These are phyloP conservation scores for Hemicordylus capensis DNA, from an alignment of 2,113 vertebrate species.

Conservation along the genomic window DNA sequence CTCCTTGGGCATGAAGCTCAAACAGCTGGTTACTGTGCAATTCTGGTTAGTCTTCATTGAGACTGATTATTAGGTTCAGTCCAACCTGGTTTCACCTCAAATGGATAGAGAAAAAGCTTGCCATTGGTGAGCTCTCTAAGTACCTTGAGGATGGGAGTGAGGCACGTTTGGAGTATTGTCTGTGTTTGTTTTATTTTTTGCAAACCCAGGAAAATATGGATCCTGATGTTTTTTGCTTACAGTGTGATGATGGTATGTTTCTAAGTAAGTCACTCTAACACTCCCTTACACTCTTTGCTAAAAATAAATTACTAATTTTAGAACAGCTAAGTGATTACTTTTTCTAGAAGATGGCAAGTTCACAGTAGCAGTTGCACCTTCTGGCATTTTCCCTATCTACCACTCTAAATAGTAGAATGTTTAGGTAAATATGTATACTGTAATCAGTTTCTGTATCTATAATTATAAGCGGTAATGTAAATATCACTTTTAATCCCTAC, in stretches of 20 bases:
- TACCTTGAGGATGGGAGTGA: too few species aligned
- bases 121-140: neutral
- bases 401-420: neutral
- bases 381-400: neutral
- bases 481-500: neutral
- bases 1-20: too few species aligned
- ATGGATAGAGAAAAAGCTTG: neutral
- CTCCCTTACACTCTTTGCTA: slow-evolving; percentile 52
- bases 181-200: neutral
- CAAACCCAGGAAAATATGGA: neutral
- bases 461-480: neutral
- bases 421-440: neutral
- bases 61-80: too few species aligned
- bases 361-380: slow-evolving; percentile 39
- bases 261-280: slow-evolving; percentile 59
- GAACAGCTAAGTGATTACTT: slow-evolving; percentile 67
- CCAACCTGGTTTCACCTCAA: too few species aligned
- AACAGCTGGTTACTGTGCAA: too few species aligned
- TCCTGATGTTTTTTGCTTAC: slow-evolving; percentile 52
- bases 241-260: slow-evolving; percentile 61
- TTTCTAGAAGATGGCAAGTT: slow-evolving; percentile 55
- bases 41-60: too few species aligned
- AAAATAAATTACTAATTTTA: slow-evolving; percentile 70
- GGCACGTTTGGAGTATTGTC: too few species aligned
- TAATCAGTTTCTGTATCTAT: fast-evolving